A percentile compares a stretch with the other conserved stretches of the same genome.
Conservation (phyloP, 2,113 vertebrate genomes). For the Parus major region DNA sequence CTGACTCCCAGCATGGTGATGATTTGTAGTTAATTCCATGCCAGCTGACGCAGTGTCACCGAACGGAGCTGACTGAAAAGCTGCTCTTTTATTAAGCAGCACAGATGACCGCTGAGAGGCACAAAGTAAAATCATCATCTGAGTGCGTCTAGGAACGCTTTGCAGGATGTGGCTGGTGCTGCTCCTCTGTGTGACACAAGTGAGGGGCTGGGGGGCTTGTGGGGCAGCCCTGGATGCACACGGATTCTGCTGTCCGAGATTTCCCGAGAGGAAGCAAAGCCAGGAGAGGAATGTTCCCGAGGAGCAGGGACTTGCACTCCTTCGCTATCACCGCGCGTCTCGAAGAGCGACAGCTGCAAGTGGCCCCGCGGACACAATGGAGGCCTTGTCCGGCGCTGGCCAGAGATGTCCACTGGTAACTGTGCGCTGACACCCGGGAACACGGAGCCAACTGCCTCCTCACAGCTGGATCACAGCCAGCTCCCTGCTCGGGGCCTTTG, state of each 20-base stretch:
- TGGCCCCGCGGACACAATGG: not conserved
- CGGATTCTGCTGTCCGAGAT: not conserved
- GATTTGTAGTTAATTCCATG: not conserved
- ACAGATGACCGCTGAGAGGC: not conserved
- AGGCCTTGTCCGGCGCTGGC: not conserved
- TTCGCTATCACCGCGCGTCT: rapidly evolving
- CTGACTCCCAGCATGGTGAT: not conserved
- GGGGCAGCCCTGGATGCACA: not conserved
- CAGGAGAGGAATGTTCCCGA: not conserved
- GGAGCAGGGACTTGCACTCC: not conserved
- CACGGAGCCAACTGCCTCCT: not conserved
- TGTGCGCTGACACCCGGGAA: not conserved
- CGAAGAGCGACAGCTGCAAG: not conserved
- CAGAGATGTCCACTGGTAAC: not conserved
- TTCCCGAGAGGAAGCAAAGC: not conserved
- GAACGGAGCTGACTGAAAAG: not conserved
- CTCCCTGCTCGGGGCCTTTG: not conserved
- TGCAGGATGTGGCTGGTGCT: not conserved
- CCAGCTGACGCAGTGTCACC: not conserved
- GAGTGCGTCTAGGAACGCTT: not conserved
- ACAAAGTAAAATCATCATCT: not conserved
- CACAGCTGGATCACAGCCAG: not conserved
- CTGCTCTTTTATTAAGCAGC: not conserved
- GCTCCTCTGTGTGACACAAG: not conserved
- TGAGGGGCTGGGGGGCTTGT: not conserved